These are phyloP conservation scores for Actinernus sp. DNA, from an alignment of 92 coral and sea anemone genomes.

Conservation along the genomic window DNA sequence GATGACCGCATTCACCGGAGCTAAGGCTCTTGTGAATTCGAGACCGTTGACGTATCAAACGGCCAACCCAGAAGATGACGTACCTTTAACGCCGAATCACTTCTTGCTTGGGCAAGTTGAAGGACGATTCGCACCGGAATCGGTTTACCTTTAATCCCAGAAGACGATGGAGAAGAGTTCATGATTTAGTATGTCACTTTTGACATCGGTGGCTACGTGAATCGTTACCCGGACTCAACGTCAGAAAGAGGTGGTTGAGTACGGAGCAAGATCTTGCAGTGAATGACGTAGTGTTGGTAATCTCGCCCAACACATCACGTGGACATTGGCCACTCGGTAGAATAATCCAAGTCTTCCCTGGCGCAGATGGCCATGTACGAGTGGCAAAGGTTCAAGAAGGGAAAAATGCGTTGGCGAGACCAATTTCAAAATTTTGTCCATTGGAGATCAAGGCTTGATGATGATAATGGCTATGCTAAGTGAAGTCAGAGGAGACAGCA, in stretches of 20 bases:
- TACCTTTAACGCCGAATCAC: slow-evolving; percentile 46
- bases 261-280: slow-evolving; percentile 16
- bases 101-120: slow-evolving; percentile 42
- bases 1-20: slow-evolving; percentile 53
- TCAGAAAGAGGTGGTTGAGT: slow-evolving; percentile 26
- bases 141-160: slow-evolving; percentile 24
- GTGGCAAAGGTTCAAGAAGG: slow-evolving; percentile 69
- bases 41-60: slow-evolving; percentile 57
- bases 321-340: slow-evolving; percentile 52
- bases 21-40: slow-evolving; percentile 50
- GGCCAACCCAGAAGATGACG: slow-evolving; percentile 27
- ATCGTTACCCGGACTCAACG: slow-evolving; percentile 52
- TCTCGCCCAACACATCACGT: slow-evolving; percentile 22
- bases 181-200: slow-evolving; percentile 6
- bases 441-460: too few species aligned
- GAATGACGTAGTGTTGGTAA: slow-evolving; percentile 35
- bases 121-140: slow-evolving; percentile 42
- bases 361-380: slow-evolving; percentile 49
- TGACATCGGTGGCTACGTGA: slow-evolving; percentile 63
- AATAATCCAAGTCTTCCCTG: slow-evolving; percentile 34
- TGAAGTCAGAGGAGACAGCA: too few species aligned
- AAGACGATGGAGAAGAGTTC: slow-evolving; percentile 47
- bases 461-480: too few species aligned
- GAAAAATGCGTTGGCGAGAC: too few species aligned
- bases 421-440: too few species aligned